These are phyloP conservation scores for Apamea monoglypha DNA, from an alignment of 2,888 invertebrate species.

Conservation along the genomic window DNA sequence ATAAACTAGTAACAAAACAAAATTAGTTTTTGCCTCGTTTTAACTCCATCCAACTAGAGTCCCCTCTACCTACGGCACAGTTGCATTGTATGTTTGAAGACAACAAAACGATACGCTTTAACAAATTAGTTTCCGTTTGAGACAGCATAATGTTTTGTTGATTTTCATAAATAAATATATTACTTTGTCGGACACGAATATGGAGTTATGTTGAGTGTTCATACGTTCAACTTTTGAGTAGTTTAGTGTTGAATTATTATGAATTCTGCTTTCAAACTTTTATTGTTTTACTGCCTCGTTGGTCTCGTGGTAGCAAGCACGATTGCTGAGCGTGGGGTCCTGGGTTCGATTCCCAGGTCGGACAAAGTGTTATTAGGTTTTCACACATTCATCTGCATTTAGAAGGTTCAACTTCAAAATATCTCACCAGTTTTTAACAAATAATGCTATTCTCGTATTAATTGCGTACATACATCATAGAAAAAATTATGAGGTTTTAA, in stretches of 20 bases:
- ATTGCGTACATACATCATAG: too few species aligned
- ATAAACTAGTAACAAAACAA: background rate
- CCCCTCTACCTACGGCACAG: constrained; percentile 11
- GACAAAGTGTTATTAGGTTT: too few species aligned
- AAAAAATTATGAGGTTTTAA: too few species aligned
- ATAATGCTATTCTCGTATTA: too few species aligned
- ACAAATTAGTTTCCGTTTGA: constrained; percentile 43
- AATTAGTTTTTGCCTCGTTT: background rate
- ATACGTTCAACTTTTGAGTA: background rate
- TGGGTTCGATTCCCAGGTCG: background rate
- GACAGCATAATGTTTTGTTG: constrained; percentile 19
- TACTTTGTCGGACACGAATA: background rate
- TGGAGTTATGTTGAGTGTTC: background rate
- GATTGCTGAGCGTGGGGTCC: background rate
- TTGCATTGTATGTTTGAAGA: constrained; percentile 24
- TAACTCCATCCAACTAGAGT: background rate
- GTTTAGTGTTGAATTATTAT: background rate
- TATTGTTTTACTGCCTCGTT: background rate
- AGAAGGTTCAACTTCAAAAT: too few species aligned
- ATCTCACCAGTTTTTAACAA: too few species aligned
- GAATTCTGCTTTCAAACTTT: background rate
- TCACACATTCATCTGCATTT: too few species aligned
- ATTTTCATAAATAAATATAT: constrained; percentile 21
- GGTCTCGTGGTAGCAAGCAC: background rate
- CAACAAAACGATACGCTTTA: constrained; percentile 38